Evolutionary conservation across 2,797 vertebrate species (phyloP), one percentile per base, ranked within the genome.

Genomic region (Crax fasciolata): DNA sequence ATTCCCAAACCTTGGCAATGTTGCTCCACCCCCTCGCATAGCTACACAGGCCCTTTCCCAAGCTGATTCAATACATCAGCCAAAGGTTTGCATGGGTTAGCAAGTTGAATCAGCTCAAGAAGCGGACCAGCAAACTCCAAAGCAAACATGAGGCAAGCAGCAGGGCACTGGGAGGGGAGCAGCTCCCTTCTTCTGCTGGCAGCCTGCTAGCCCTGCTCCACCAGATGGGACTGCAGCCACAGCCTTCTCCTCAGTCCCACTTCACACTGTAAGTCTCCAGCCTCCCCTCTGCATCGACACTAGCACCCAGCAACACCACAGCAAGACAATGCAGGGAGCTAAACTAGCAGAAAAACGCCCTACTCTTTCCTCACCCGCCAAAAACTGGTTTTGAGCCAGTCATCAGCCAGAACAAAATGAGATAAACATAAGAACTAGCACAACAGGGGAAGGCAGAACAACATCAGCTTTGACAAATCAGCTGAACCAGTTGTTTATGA

Each of bases 191-290:
- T 82, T 24, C 27, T 41, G 6, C 72, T 67, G 57, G 68, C 84
- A 94, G 72, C 66, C 72, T 67, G 57, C 65, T 82, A 94, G 72
- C 66, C 66, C 55, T 82, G 63, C 81, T 89, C 81, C 82, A 67
- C 81, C 82, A 67, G 77, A 81, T 27, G 49, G 0, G 0, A 23
- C 57, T 49, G 49, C 57, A 91, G 61, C 78, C 49, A 39, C 32
- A 74, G 80, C 71, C 89, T 79, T 65, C 84, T 82, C 61, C 59
- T 27, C 6, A 3, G 58, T 48, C 76, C 48, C 44, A 6, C n/a
- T 55, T 84, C 28, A 63, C 84, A 87, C 54, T 78, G 13, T 9
- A 0, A 0, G 41, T 24, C 80, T 35, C 82, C 0, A 0, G 49
- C 3, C 17, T 13, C 65, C 74, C 51, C 46, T 82, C 25, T 5